Evolutionary conservation across 1,140 invertebrate species (phyloP).

Genomic region (Heterodera schachtii): DNA sequence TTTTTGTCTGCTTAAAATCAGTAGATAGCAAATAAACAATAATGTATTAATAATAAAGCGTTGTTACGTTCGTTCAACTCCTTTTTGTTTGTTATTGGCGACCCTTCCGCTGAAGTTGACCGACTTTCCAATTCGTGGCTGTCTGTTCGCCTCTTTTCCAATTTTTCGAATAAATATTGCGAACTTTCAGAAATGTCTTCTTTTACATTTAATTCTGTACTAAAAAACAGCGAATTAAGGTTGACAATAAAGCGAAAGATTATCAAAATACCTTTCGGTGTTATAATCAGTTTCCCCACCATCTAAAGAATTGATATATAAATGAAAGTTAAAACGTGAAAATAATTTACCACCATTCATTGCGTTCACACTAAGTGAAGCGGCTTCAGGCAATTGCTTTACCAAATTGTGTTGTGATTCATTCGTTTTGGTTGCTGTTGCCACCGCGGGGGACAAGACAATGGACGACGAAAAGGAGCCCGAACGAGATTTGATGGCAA

Average conservation of each 20-base stretch:
- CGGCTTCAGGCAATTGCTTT: background rate
- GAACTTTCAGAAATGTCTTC: background rate
- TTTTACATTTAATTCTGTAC: background rate
- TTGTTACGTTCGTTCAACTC: background rate
- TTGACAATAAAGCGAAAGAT: no score
- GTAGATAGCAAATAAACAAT: background rate
- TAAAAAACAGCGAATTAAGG: background rate
- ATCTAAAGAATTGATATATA: background rate
- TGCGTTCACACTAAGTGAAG: no score
- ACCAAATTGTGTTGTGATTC: background rate
- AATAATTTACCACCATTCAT: no score
- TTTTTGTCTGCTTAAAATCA: background rate
- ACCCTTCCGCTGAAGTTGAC: background rate
- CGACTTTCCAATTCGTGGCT: background rate
- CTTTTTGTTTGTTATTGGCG: conserved; percentile 38
- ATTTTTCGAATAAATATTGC: background rate
- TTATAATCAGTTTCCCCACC: background rate
- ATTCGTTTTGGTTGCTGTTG: background rate
- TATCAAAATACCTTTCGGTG: no score
- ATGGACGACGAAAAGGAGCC: background rate
- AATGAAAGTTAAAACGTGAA: no score
- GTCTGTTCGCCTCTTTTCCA: background rate
- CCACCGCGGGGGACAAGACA: background rate
- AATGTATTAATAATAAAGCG: background rate
- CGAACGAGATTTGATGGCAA: background rate